These are phyloP conservation scores for Mirza zaza DNA, from an alignment of 2,113 vertebrate species.

Conservation along the genomic window DNA sequence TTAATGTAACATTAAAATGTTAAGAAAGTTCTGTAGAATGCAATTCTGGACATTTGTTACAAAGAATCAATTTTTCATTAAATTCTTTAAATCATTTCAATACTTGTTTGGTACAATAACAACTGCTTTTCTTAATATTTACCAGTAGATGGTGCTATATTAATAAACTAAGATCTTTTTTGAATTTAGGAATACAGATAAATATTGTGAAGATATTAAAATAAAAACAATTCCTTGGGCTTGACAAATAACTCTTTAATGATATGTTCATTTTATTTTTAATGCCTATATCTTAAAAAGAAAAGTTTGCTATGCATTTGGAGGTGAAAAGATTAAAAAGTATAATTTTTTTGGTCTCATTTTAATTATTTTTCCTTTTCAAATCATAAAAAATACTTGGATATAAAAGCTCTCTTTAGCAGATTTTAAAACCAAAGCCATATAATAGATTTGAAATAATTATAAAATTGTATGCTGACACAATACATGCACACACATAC, in stretches of 20 bases:
- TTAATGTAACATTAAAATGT: conserved; percentile 77
- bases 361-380: conserved; percentile 40
- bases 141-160: conserved; percentile 86
- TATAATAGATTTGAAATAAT: neutral
- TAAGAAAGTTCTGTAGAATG: conserved; percentile 66
- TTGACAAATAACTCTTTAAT: conserved; percentile 53
- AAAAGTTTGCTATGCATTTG: neutral
- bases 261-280: conserved; percentile 31
- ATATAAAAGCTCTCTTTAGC: neutral
- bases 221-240: conserved; percentile 23
- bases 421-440: neutral
- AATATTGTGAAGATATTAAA: conserved; percentile 25
- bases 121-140: conserved; percentile 62
- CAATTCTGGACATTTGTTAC: conserved; percentile 65
- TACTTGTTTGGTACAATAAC: conserved; percentile 19
- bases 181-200: conserved; percentile 41
- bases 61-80: conserved; percentile 84
- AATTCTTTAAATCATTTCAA: conserved; percentile 80
- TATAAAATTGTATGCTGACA: neutral
- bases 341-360: conserved; percentile 47
- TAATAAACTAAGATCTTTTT: conserved; percentile 74
- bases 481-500: neutral
- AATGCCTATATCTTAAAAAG: conserved; percentile 48
- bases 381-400: neutral
- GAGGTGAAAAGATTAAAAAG: neutral